These are phyloP conservation scores for Sericinus montela DNA, from an alignment of 2,888 invertebrate genomes.

Conservation along the genomic window DNA sequence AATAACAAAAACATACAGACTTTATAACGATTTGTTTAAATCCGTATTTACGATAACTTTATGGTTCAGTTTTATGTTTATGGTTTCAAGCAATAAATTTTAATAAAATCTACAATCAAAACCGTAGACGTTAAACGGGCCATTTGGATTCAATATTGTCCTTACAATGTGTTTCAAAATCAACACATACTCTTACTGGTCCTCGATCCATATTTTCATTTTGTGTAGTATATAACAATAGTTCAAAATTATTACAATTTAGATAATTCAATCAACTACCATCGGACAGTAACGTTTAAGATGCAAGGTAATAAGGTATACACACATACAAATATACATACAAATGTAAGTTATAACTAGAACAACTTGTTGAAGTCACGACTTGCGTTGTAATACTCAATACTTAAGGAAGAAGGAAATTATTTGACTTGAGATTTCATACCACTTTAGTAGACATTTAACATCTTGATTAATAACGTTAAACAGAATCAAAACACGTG, in stretches of 20 bases:
- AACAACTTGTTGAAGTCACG: too few species aligned
- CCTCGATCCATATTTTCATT: background rate
- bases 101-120: constrained; percentile 16
- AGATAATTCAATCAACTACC: too few species aligned
- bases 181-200: background rate
- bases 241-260: too few species aligned
- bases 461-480: constrained; percentile 19
- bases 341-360: too few species aligned
- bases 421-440: background rate
- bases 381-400: too few species aligned
- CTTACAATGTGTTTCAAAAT: background rate
- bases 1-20: constrained; percentile 17
- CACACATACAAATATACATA: too few species aligned
- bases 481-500: constrained; percentile 26
- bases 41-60: constrained; percentile 22
- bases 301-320: too few species aligned
- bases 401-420: background rate
- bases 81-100: constrained; percentile 17
- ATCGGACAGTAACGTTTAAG: too few species aligned
- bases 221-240: too few species aligned
- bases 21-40: constrained; percentile 21
- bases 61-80: constrained; percentile 18
- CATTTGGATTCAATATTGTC: constrained; percentile 3
- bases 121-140: constrained; percentile 4
- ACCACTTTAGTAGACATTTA: constrained; percentile 9